A percentile compares a stretch with the other conserved stretches of the same genome.
These are phyloP conservation scores for Metaphire vulgaris DNA, from an alignment of 1,140 invertebrate genomes.

Conservation along the genomic window DNA sequence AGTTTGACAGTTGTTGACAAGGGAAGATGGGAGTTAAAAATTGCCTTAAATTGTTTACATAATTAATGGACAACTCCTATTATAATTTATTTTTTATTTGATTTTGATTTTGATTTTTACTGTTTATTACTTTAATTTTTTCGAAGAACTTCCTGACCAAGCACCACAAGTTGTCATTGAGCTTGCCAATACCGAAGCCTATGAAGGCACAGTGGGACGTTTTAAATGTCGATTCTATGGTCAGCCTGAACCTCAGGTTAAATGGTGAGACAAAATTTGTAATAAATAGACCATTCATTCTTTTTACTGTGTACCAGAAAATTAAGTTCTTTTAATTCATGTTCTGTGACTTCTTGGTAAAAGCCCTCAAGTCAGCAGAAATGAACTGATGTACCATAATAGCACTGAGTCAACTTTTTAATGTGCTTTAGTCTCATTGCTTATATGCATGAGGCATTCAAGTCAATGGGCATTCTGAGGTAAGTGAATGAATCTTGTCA, in stretches of 20 bases:
- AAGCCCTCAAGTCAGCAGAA: background rate
- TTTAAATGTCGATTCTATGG: constrained; percentile 46
- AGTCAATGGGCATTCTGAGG: too few relatives aligned
- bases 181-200: constrained; percentile 40
- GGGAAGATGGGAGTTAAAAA: background rate
- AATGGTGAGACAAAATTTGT: constrained; percentile 38
- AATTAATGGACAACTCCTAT: background rate
- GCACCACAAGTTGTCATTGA: constrained; percentile 41
- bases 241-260: constrained; percentile 41
- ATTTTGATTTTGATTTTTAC: background rate
- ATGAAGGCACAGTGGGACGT: constrained; percentile 42
- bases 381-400: background rate
- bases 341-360: background rate
- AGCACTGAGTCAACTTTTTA: background rate
- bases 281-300: background rate
- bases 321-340: background rate
- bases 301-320: background rate
- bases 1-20: too few relatives aligned
- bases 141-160: constrained; percentile 47
- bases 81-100: background rate
- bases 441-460: background rate
- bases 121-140: background rate
- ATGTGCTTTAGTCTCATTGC: background rate
- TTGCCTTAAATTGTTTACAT: background rate
- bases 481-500: too few relatives aligned